Evolutionary conservation across 2,797 vertebrate species (phyloP), one percentile per base, ranked within the genome.

Genomic region (Toxotes lorentzi): DNA sequence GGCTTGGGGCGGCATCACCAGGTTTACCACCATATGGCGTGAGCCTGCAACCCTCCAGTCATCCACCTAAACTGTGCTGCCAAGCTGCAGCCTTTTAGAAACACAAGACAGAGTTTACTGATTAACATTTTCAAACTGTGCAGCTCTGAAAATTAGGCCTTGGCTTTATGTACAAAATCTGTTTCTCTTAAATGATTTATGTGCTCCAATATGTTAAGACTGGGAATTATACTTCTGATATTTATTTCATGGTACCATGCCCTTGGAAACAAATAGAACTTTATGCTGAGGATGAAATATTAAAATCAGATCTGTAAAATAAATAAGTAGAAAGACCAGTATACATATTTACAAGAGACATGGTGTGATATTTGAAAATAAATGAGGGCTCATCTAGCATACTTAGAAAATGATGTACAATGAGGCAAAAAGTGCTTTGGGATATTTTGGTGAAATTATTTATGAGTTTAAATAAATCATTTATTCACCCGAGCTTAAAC

Each of bases 361-460:
- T 94, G 92, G 89, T 93, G 91, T 92, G 91, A 92, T 92, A 93
- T 93, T 90, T 91, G 92, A 95, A 93, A 94, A 94, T 95, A 95
- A 95, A 95, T 94, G 93, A 94, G 93, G 88, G 68, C 87, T 95
- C 92, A 91, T 93, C 92, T 87, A 81, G 92, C 91, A 89, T 87
- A 93, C 92, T 92, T 87, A 88, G 90, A 93, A 94, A 94, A 93
- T 92, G 90, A 94, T 95, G 93, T 95, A 95, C 93, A 95, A 95
- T 95, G 92, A 95, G 92, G 92, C 90, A 91, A 94, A 95, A 93
- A 93, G 86, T 93, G 95, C 95, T 96, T 85, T 93, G 94, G 94
- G 94, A 95, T 94, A 95, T 95, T 95, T 94, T 92, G 88, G 89
- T 91, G 86, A 93, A 95, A 95, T 96, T 93, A 95, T 95, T 95